Conservation (phyloP, 2,797 vertebrate species). For the Channallabes apus region DNA sequence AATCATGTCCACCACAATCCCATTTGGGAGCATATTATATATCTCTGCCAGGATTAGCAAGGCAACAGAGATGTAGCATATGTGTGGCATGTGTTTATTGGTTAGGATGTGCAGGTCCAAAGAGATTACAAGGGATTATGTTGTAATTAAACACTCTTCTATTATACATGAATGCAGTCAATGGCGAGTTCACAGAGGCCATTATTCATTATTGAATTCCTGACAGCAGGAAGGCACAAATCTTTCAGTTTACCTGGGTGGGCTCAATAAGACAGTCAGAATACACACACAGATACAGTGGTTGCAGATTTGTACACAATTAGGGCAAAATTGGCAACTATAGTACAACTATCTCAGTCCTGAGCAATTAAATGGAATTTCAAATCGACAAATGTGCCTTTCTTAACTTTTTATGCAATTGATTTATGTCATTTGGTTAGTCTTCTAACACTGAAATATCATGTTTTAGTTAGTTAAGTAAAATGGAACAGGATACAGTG, state of each 20-base stretch:
- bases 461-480: background rate
- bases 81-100: constrained; percentile 6
- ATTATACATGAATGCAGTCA: constrained; percentile 26
- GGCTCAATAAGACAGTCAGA: background rate
- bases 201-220: constrained; percentile 25
- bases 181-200: constrained; percentile 11
- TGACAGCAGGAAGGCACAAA: constrained; percentile 13
- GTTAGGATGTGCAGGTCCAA: background rate
- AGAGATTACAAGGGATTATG: constrained; percentile 23
- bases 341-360: background rate
- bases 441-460: background rate
- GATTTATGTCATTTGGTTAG: background rate
- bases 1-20: constrained; percentile 11
- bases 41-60: background rate
- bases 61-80: background rate
- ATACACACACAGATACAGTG: background rate
- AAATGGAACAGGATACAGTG: background rate
- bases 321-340: background rate
- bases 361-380: background rate
- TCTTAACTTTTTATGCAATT: background rate
- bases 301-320: background rate
- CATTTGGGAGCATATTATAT: background rate
- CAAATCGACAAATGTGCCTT: background rate
- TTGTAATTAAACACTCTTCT: constrained; percentile 23
- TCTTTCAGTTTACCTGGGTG: constrained; percentile 9